Evolutionary conservation across 2,888 invertebrate genomes (phyloP), one percentile per base, ranked within the genome.

Genomic region (Linnaemya vulpina): DNA sequence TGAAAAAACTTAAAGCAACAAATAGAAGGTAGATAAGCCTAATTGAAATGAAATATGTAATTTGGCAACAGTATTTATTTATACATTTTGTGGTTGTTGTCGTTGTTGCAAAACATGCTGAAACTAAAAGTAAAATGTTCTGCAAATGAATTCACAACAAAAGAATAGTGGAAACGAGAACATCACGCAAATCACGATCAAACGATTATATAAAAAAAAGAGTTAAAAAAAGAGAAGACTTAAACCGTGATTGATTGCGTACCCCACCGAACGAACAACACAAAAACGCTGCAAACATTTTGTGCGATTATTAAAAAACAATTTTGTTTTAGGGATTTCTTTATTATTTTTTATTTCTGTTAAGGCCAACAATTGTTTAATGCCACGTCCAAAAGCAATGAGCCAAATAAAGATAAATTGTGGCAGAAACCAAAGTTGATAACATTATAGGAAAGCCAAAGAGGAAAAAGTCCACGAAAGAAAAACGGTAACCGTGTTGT

Each of bases 401-500:
- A 70, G 95, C 95, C 0, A 96, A 81, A 46, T 96, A 90, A 3
- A 97, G 92, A 90, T 97, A 97, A 0, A 93, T 91, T 0, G 95
- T 94, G 0, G 95, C 94, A 0, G 95, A 93, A 0, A 94, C 63
- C 0, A 95, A 93, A 75, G 95, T 95, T 0, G 95, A 93, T 0
- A 97, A 89, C 95, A 96, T 96, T 76, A 97, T 93, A 0, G 98
- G 97, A 90, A 97, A 96, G 4, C 97, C 97, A 81, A 97, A 88
- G 22, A 95, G 95, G 90, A 97, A 96, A 93, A 97, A 98, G 88
- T 96, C 94, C 89, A 95, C 92, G 90, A 98, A 98, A 0, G 96
- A 95, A 89, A 98, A 96, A 87, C 95, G 94, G 91, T 98, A 97
- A 2, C 98, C 98, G 91, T 98, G 97, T 88, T 97, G 97, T 88